Conservation (phyloP, 2,797 vertebrate genomes). For the Alcedo quadribrachys region DNA sequence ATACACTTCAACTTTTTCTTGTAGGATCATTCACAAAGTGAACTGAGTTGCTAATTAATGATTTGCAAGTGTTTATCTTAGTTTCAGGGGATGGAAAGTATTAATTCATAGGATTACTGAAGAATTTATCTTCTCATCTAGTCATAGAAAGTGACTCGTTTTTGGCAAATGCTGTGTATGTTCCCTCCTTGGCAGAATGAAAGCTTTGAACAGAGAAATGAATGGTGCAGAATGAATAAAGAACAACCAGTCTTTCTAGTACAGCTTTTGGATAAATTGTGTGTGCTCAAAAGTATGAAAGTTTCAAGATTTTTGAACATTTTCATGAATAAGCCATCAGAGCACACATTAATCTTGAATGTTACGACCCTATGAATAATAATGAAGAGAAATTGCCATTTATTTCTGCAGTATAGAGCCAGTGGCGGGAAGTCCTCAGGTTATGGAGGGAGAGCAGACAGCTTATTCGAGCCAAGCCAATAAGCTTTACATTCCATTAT, state of each 20-base stretch:
- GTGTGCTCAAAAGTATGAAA: neutral
- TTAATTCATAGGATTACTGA: neutral
- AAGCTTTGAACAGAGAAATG: neutral
- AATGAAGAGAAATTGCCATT: slow-evolving; percentile 24
- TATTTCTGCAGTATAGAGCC: neutral
- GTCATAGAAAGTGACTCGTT: neutral
- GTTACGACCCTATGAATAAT: slow-evolving; percentile 23
- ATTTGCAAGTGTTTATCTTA: neutral
- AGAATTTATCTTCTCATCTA: neutral
- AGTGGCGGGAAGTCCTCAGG: neutral
- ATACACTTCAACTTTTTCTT: neutral
- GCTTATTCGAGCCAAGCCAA: neutral
- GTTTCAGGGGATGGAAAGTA: neutral
- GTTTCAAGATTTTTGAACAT: neutral
- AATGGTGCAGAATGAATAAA: neutral
- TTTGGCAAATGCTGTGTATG: neutral
- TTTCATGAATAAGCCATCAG: slow-evolving; percentile 1
- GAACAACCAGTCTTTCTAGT: neutral
- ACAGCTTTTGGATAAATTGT: neutral
- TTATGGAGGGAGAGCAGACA: slow-evolving; percentile 11
- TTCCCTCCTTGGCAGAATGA: neutral
- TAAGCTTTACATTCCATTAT: neutral
- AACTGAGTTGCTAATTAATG: neutral
- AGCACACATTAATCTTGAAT: neutral
- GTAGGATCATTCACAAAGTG: neutral